Evolutionary conservation across 2,797 vertebrate genomes (phyloP).

Genomic region (Falco novaeseelandiae): DNA sequence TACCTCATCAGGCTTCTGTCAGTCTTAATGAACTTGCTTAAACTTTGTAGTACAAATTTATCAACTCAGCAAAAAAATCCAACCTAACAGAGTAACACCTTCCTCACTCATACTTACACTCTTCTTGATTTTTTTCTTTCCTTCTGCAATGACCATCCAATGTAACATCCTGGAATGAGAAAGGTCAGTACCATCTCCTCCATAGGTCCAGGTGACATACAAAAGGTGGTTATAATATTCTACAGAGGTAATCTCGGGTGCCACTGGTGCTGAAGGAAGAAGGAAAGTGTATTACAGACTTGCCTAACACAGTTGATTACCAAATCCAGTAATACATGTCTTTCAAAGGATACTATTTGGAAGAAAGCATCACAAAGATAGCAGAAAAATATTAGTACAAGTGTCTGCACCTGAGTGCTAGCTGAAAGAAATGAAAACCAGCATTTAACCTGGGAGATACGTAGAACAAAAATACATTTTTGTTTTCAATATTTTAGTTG

Average conservation of each 20-base stretch:
- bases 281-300: not conserved
- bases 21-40: not conserved
- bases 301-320: not conserved
- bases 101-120: constrained; percentile 72
- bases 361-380: not conserved
- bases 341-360: not conserved
- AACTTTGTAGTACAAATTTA: not conserved
- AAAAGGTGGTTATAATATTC: constrained; percentile 88
- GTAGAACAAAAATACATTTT: not conserved
- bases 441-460: not conserved
- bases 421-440: not conserved
- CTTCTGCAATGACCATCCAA: constrained; percentile 92
- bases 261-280: constrained; percentile 85
- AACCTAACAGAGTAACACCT: rapidly evolving
- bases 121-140: constrained; percentile 87
- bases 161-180: constrained; percentile 94
- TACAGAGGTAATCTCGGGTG: constrained; percentile 89
- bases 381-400: not conserved
- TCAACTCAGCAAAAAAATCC: not conserved
- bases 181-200: constrained; percentile 87
- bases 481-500: not conserved
- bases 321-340: not conserved
- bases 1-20: not conserved
- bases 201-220: constrained; percentile 89
- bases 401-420: not conserved